phyloP scores from a whole-genome alignment of 2,113 vertebrate genomes.

The Sinocyclocheilus grahami region DNA sequence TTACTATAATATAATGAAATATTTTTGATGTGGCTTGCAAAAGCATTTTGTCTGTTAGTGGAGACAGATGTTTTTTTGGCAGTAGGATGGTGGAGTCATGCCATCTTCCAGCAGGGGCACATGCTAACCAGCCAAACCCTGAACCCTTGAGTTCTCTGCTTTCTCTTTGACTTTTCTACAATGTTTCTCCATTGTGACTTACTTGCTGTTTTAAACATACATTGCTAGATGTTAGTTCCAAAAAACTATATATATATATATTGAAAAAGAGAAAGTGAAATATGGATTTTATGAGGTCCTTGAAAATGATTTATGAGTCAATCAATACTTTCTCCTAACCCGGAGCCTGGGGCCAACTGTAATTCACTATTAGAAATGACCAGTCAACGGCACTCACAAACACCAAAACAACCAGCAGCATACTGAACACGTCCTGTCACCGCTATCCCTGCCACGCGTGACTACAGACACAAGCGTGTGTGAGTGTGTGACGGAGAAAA shows the following conservation, averaged over 20 bases:
- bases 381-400: not conserved
- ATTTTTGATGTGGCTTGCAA: not conserved
- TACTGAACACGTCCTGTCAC: not conserved
- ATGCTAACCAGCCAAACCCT: not conserved
- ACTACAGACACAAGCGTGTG: not conserved
- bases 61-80: not conserved
- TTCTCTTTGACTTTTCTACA: not conserved
- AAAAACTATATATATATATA: not conserved
- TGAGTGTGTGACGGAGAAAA: conserved; percentile 25
- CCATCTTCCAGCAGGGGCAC: not conserved
- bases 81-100: not conserved
- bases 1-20: not conserved
- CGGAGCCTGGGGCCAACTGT: not conserved
- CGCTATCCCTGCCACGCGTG: not conserved
- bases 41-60: not conserved
- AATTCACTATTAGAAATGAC: conserved; percentile 25
- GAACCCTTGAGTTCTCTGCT: not conserved
- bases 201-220: not conserved
- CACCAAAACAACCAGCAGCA: conserved; percentile 6
- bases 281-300: conserved; percentile 17
- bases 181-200: not conserved
- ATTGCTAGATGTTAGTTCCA: not conserved
- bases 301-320: conserved; percentile 24
- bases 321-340: not conserved
- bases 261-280: conserved; percentile 22